Conservation (phyloP, 2,797 vertebrate species). For the Coendou prehensilis region DNA sequence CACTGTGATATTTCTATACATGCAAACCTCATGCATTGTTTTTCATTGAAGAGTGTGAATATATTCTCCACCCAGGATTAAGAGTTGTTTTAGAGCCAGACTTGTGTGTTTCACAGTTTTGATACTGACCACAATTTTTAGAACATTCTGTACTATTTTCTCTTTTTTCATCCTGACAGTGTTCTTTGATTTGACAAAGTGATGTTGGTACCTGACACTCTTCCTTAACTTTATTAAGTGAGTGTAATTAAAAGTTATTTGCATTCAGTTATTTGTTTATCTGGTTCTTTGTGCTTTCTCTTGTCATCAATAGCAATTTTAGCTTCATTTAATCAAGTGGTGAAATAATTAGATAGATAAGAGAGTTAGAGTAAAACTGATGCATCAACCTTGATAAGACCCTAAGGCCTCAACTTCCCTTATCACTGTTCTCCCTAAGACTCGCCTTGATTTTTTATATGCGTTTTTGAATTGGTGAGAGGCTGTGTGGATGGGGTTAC, state of each 20-base stretch:
- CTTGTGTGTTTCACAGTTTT: constrained; percentile 38
- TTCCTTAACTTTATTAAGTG: constrained; percentile 79
- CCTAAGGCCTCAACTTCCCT: constrained; percentile 66
- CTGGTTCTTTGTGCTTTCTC: constrained; percentile 81
- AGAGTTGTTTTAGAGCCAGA: constrained; percentile 54
- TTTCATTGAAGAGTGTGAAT: background rate
- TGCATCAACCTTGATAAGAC: constrained; percentile 74
- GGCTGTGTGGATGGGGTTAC: background rate
- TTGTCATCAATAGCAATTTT: constrained; percentile 83
- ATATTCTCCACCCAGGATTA: background rate
- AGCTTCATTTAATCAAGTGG: constrained; percentile 79
- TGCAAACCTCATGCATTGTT: background rate
- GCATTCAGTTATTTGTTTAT: constrained; percentile 83
- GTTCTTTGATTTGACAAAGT: constrained; percentile 77
- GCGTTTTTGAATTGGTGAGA: constrained; percentile 10
- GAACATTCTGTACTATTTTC: constrained; percentile 9
- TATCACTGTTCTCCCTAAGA: constrained; percentile 35
- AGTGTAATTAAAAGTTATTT: constrained; percentile 82
- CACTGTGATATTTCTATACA: background rate
- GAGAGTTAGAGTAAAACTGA: constrained; percentile 79
- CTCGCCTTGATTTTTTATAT: constrained; percentile 74
- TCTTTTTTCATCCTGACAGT: constrained; percentile 19
- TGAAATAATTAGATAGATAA: constrained; percentile 84
- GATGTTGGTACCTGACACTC: constrained; percentile 72
- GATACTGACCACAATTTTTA: constrained; percentile 64